Evolutionary conservation across 2,113 vertebrate species (phyloP), one percentile per base, ranked within the genome.

Genomic region (Suncus etruscus): DNA sequence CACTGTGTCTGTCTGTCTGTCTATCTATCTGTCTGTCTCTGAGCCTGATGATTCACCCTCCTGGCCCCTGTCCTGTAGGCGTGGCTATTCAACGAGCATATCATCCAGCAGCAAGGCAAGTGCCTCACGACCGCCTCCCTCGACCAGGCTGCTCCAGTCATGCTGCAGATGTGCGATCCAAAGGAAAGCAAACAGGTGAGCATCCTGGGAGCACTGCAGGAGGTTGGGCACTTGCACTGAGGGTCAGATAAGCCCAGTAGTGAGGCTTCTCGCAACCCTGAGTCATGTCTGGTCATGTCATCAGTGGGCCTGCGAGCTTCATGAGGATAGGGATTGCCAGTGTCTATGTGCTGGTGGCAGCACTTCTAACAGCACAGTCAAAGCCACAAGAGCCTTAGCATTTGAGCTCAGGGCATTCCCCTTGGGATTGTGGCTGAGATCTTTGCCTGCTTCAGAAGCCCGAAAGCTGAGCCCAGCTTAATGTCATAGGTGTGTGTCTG

Each of bases 151-250:
- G 99, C 99, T 92, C 98, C 98, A 50, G 98, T 99, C 94, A 97
- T 95, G 51, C 97, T 99, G 96, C 99, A 99, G 95, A 94, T 96
- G 27, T 99, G 99, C 97, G 99, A 97, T 90, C 94, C 97, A 4
- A 99, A 98, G 97, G 99, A 99, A 14, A 96, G 98, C 96, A 98
- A 98, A 98, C 99, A 99, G 99, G 99, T 99, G 81, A 95, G 93
- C 24, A 77, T 85, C 14, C 14, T 29, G 86, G 6, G 51, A 32
- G 9, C 39, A 39, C 39, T 39, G 51, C 48, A 25, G 27, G 12
- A 61, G 22, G 61, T 51, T 31, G 61, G 27, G 27, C 61, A 22
- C 31, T 0, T 0, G 9, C n/a, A 10, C 68, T 18, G 29, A 27
- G 6, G 6, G 12, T 54, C 54, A 54, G 54, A 11, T 54, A 16